Evolutionary conservation across 2,113 vertebrate species (phyloP).

Genomic region (Mustela lutreola): DNA sequence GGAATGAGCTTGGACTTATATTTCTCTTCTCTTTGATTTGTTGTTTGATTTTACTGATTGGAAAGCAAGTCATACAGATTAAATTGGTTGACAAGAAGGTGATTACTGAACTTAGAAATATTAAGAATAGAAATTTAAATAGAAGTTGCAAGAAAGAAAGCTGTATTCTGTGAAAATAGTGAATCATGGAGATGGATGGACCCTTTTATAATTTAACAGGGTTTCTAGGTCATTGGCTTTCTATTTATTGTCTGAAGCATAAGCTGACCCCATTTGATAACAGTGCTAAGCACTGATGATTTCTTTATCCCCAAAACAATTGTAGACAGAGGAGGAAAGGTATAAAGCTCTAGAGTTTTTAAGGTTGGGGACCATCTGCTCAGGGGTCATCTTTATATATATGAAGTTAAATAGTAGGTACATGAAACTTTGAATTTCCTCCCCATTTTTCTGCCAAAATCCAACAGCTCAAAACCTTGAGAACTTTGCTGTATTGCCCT

Average conservation of each 20-base stretch:
- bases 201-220: conserved; percentile 26
- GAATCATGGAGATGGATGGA: not conserved
- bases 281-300: conserved; percentile 35
- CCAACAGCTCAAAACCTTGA: not conserved
- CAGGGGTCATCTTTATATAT: not conserved
- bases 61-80: not conserved
- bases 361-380: not conserved
- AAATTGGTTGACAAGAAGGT: not conserved
- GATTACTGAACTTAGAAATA: conserved; percentile 22
- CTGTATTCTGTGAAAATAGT: not conserved
- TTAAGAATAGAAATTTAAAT: conserved; percentile 24
- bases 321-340: conserved; percentile 39
- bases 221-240: not conserved
- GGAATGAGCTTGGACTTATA: conserved; percentile 36
- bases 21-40: conserved; percentile 39
- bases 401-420: not conserved
- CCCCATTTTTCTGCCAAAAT: not conserved
- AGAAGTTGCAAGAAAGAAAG: conserved; percentile 18
- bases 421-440: not conserved
- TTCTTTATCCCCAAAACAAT: conserved; percentile 42
- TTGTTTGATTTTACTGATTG: not conserved
- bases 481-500: not conserved
- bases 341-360: conserved; percentile 51
- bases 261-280: conserved; percentile 30
- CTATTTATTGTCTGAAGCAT: conserved; percentile 65